Evolutionary conservation across 2,797 vertebrate species (phyloP), one percentile per base, ranked within the genome.

Genomic region (Parauchenoglanis punctatus): DNA sequence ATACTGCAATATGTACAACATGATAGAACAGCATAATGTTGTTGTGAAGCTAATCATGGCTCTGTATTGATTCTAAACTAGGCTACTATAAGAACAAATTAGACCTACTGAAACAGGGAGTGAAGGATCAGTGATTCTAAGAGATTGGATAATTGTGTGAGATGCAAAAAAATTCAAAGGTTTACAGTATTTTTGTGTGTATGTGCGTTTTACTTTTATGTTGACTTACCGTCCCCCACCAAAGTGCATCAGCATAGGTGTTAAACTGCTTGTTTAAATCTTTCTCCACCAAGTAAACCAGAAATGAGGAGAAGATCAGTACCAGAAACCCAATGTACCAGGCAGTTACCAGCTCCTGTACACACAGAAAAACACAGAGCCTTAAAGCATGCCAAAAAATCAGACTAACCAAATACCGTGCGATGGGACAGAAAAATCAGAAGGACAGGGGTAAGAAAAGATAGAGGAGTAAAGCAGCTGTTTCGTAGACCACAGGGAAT

Each of bases 271-370:
- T 96, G 93, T 99, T 99, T 94, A 94, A 95, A 94, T 99, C 98
- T 91, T 99, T 99, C 94, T 99, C 98, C 95, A 99, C 98, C 90
- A 99, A 96, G 93, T 99, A 99, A 93, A 99, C 98, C 87, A 99
- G 97, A 93, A 99, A 99, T 7, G 98, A 99, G 31, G 98, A 99
- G 96, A 99, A 99, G 93, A 99, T 99, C 91, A 99, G 98, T 67
- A 99, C 98, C 94, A 99, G 93, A 96, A 99, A 99, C 93, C 98
- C 98, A 90, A 99, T 99, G 95, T 99, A 99, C 98, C 98, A 99
- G 91, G 98, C 98, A 3, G 98, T 99, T 88, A 99, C 98, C 95
- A 99, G 96, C 93, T 99, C 98, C 98, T 99, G 94, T 86, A 91
- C 83, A 83, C 63, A 90, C 87, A 92, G 78, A 87, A 83, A 85